Base-by-base conservation (phyloP, 2,888 invertebrate genomes). In the Teinopalpus imperialis region DNA sequence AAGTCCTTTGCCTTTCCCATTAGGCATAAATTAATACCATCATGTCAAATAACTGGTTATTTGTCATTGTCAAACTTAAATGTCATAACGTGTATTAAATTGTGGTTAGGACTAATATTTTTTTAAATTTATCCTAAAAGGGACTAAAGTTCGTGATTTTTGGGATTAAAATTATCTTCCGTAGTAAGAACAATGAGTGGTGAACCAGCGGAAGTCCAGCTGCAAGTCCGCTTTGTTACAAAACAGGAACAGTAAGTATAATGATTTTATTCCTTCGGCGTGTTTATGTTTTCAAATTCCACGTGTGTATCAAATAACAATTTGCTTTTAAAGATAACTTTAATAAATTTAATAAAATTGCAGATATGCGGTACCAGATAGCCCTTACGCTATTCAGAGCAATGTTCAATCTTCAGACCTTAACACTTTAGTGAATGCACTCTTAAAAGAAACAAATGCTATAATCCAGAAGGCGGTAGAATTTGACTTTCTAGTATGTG, bases 311-410 rank as follows among this genome's bases (percentile, higher is more conserved):
- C 27, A 16, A 12, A 16, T 5, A 8, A 26, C 9, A 4, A 13
- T 31, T 13, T 10, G 45, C 20, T 32, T 27, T n/a, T n/a, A n/a
- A n/a, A n/a, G n/a, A n/a, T n/a, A n/a, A n/a, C n/a, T n/a, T n/a
- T n/a, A n/a, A n/a, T n/a, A n/a, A n/a, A n/a, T n/a, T n/a, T n/a
- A n/a, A n/a, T n/a, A n/a, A 31, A 18, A 29, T 58, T 57, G 18
- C 72, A 97, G 97, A 58, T 96, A 94, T 91, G 95, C 97, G 3
- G 93, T 98, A 32, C 93, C 97, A 3, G 95, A 97, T 75, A 92
- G 91, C 55, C 95, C 97, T 0, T 93, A 95, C 65, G 94, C 96
- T 8, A 94, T 98, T 12, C 94, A 95, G 39, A 91, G 93, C 34
- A 92, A 91, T 53, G 91, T 95, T 2, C 90, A 93, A 34, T 74